phyloP scores from a whole-genome alignment of 2,888 invertebrate genomes.

The Ashinkailepas kermadecensis region DNA sequence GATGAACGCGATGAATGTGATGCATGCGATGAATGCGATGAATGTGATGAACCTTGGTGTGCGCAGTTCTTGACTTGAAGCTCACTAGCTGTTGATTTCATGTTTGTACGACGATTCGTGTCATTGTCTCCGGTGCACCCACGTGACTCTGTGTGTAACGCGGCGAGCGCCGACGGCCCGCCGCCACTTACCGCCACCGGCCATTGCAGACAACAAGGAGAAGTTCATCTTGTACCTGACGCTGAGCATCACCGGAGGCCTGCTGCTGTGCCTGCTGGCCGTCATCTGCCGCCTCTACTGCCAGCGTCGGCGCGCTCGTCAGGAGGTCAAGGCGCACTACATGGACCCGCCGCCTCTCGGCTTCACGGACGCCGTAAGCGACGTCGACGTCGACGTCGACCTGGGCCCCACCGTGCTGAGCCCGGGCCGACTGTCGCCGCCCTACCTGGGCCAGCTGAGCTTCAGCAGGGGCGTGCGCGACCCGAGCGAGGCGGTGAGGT shows the following conservation, averaged over 20 bases:
- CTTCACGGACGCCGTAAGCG: conserved; percentile 78
- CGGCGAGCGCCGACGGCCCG: too few relatives aligned
- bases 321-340: conserved; percentile 38
- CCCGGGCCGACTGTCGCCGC: conserved; percentile 48
- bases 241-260: conserved; percentile 62
- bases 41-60: too few relatives aligned
- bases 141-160: too few relatives aligned
- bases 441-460: conserved; percentile 44
- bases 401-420: conserved; percentile 58
- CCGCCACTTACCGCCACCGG: too few relatives aligned
- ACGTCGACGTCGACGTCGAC: conserved; percentile 71
- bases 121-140: too few relatives aligned
- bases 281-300: conserved; percentile 63
- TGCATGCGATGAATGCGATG: too few relatives aligned
- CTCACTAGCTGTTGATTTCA: too few relatives aligned
- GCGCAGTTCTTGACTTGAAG: too few relatives aligned
- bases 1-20: too few relatives aligned
- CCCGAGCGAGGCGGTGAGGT: conserved; percentile 34
- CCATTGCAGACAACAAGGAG: conserved; percentile 60
- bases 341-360: conserved; percentile 65
- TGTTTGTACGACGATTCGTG: too few relatives aligned
- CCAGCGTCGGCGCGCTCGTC: conserved; percentile 54
- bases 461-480: conserved; percentile 31
- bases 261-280: conserved; percentile 62
- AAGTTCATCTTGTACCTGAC: conserved; percentile 76